A percentile compares a stretch with the other conserved stretches of the same genome.
phyloP scores from a whole-genome alignment of 2,888 invertebrate species.

The Tethea ocularis region DNA sequence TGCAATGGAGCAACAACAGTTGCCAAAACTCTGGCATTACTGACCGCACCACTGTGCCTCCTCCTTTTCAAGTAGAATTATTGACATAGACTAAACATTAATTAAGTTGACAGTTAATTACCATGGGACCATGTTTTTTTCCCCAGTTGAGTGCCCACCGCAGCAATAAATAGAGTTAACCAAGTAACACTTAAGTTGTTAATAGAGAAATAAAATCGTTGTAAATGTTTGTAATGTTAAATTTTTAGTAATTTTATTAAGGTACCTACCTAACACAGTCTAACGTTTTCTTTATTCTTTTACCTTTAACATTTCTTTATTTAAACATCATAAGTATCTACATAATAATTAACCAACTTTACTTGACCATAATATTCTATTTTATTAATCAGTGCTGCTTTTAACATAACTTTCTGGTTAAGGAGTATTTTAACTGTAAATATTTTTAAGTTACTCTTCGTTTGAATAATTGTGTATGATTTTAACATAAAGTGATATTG shows the following conservation, averaged over 20 bases:
- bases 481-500: conserved; percentile 8
- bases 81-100: conserved; percentile 1
- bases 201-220: conserved; percentile 4
- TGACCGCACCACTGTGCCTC: conserved; percentile 66
- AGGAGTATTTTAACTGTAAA: conserved; percentile 35
- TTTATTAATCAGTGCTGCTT: background rate
- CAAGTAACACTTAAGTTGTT: conserved; percentile 12
- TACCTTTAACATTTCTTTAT: background rate
- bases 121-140: conserved; percentile 31
- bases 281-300: background rate
- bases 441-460: conserved; percentile 22
- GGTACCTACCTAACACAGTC: background rate
- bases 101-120: conserved; percentile 16
- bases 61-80: conserved; percentile 69
- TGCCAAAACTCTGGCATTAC: conserved; percentile 69
- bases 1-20: conserved; percentile 85
- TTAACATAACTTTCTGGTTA: conserved; percentile 16
- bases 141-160: conserved; percentile 34
- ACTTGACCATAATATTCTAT: background rate
- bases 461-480: conserved; percentile 8
- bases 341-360: background rate
- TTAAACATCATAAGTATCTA: background rate
- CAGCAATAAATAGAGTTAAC: conserved; percentile 18
- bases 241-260: background rate
- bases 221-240: conserved; percentile 6